Evolutionary conservation across 2,888 invertebrate genomes (phyloP).

Genomic region (Latrodectus hesperus): DNA sequence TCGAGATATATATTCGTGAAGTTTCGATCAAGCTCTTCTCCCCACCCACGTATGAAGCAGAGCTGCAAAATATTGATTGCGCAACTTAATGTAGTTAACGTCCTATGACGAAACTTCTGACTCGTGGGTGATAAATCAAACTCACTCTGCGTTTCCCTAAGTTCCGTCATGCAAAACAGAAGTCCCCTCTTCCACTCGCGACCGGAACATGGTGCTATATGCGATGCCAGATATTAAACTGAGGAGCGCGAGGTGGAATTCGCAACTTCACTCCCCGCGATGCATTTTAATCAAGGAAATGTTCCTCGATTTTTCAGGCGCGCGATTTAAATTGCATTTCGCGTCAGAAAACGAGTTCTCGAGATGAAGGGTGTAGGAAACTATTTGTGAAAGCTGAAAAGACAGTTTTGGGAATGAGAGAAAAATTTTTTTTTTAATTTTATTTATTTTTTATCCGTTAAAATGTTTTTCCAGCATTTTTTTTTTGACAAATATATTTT

Average conservation of each 20-base stretch:
- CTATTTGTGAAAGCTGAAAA: constrained; percentile 16
- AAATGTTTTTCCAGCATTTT: no score
- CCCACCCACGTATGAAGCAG: constrained; percentile 28
- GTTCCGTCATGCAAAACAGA: constrained; percentile 62
- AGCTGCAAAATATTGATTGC: constrained; percentile 53
- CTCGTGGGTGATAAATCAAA: constrained; percentile 49
- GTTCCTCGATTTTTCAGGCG: constrained; percentile 59
- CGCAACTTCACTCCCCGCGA: constrained; percentile 46
- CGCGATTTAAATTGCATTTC: constrained; percentile 56
- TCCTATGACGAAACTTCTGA: constrained; percentile 47
- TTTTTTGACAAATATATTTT: no score
- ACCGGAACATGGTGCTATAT: constrained; percentile 61
- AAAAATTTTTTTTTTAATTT: no score
- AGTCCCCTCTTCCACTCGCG: constrained; percentile 46
- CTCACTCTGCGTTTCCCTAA: constrained; percentile 67
- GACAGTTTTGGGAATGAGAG: not conserved
- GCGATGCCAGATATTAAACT: constrained; percentile 58
- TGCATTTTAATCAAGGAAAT: constrained; percentile 60
- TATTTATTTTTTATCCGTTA: no score
- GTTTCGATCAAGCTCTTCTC: constrained; percentile 39
- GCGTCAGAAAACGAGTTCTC: constrained; percentile 5
- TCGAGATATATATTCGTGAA: no score
- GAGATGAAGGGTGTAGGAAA: not conserved
- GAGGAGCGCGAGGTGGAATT: constrained; percentile 45
- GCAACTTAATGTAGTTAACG: constrained; percentile 58